These are phyloP conservation scores for Rhinichthys klamathensis DNA, from an alignment of 2,113 vertebrate genomes.

Conservation along the genomic window DNA sequence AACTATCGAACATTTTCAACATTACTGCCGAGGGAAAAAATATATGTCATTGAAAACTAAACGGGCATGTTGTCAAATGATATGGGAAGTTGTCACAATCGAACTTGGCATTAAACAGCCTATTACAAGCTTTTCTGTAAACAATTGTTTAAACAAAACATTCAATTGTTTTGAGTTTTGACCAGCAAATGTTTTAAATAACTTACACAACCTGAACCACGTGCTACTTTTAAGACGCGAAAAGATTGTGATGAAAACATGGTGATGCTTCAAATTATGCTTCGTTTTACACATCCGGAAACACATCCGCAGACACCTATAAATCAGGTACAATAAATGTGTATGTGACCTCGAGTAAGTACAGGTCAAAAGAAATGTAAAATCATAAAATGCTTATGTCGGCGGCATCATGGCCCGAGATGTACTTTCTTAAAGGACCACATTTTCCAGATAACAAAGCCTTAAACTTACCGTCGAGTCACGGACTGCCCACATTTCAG, in stretches of 20 bases:
- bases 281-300: neutral
- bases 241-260: neutral
- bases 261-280: neutral
- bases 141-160: neutral
- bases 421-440: neutral
- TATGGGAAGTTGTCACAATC: neutral
- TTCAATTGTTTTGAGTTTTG: too few species aligned
- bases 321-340: neutral
- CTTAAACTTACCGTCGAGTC: constrained; percentile 43
- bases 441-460: constrained; percentile 11
- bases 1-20: too few species aligned
- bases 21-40: too few species aligned
- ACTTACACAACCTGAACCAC: neutral
- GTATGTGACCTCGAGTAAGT: neutral
- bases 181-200: too few species aligned
- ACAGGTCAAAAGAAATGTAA: neutral
- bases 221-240: neutral
- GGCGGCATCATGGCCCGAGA: neutral
- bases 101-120: neutral
- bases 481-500: neutral
- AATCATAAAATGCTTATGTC: neutral
- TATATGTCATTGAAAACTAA: too few species aligned
- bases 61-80: neutral
- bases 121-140: neutral
- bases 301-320: neutral